Evolutionary conservation across 2,797 vertebrate species (phyloP).

Genomic region (Hirundo rustica): DNA sequence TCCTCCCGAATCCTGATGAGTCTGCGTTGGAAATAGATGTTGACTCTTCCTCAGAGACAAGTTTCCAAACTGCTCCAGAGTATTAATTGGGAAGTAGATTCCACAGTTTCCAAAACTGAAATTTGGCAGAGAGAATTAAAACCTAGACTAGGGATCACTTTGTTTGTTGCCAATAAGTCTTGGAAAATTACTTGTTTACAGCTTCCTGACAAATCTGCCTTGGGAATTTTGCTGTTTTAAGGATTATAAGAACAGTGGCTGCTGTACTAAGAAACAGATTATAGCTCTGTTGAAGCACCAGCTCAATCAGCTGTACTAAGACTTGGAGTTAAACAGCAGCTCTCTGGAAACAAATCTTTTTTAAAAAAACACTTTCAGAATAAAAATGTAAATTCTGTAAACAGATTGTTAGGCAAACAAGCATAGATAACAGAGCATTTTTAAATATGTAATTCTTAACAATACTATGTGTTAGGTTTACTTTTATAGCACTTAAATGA

Average conservation of each 20-base stretch:
- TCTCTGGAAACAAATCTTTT: not conserved
- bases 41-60: constrained; percentile 63
- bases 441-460: not conserved
- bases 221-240: constrained; percentile 6
- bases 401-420: not conserved
- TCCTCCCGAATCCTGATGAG: constrained; percentile 38
- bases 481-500: constrained; percentile 34
- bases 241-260: not conserved
- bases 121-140: not conserved
- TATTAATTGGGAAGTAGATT: constrained; percentile 14
- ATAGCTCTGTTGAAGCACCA: not conserved
- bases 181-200: constrained; percentile 47
- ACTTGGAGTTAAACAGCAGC: not conserved
- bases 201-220: constrained; percentile 50
- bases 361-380: not conserved
- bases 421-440: not conserved
- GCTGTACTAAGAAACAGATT: not conserved
- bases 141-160: not conserved
- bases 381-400: not conserved
- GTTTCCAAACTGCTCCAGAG: constrained; percentile 64
- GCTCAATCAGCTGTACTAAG: not conserved
- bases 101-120: not conserved
- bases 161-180: constrained; percentile 24
- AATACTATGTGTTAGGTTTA: not conserved
- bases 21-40: constrained; percentile 54